Evolutionary conservation across 92 coral and sea anemone species (phyloP), one percentile per base, ranked within the genome.

Genomic region (Phymanthus crucifer): DNA sequence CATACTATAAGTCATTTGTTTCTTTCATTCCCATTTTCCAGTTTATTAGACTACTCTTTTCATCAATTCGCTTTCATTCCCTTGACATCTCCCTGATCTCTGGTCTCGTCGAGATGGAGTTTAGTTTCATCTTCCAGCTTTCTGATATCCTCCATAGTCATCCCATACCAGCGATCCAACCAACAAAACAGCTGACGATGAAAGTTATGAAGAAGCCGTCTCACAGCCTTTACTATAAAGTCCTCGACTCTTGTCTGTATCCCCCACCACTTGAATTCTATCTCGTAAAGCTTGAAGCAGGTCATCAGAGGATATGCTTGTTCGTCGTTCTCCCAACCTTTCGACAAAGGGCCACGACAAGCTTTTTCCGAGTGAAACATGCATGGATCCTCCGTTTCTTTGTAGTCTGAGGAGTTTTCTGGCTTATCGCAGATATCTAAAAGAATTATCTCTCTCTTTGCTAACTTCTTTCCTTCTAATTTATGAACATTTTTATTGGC

Each of bases 131-230:
- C 91, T 86, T 96, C 99, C 11, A 96, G 73, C 35, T 57, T 45
- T 61, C 99, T 86, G 76, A 96, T 96, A 48, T 93, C 99, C n/a
- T 89, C 89, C 68, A 96, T 91, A 12, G 98, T 93, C 97, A 93
- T 78, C 21, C 99, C 99, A 72, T 40, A 85, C 99, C 99, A 96
- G 26, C 83, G 85, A 61, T 96, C 99, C 27, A 96, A 46, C 99
- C 99, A 96, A 72, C 99, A 96, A 47, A 93, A 93, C 70, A 96
- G 80, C 87, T 96, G 98, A 45, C 99, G 99, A 78, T 96, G 99
- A 73, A 96, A 96, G 77, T 96, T 96, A 64, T 83, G 85, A 32
- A 96, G 89, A 19, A 96, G 90, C n/a, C 98, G 91, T 34, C 6
- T 45, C 1, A 95, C 98, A 9, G 94, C 89, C 3, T 47, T 72